Conservation (phyloP, 2,113 vertebrate genomes). For the Stigmatopora nigra region DNA sequence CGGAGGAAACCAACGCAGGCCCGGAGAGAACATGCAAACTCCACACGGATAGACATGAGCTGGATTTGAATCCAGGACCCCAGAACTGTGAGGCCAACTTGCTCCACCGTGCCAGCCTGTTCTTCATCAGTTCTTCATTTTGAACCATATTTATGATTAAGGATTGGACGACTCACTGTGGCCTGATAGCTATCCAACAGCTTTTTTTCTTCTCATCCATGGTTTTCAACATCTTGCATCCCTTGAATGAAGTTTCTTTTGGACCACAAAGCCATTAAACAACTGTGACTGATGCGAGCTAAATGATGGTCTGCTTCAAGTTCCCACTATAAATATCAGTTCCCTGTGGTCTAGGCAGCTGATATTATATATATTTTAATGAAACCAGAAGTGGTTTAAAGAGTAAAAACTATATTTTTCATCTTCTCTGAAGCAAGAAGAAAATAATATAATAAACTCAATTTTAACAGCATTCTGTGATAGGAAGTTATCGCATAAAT, state of each 20-base stretch:
- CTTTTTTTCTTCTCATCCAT: conserved; percentile 32
- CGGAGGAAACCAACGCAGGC: no score
- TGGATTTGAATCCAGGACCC: no score
- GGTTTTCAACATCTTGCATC: conserved; percentile 19
- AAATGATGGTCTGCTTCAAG: conserved; percentile 20
- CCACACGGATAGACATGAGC: no score
- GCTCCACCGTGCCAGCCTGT: no score
- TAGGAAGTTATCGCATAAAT: background rate
- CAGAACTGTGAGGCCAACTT: no score
- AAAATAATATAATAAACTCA: background rate
- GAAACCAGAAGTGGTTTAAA: background rate
- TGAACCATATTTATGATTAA: conserved; percentile 38
- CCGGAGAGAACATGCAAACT: no score
- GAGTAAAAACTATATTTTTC: background rate
- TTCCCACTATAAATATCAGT: conserved; percentile 18
- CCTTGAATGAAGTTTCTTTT: conserved; percentile 20
- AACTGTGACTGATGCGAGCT: conserved; percentile 24
- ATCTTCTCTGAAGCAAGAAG: background rate
- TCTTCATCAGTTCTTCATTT: conserved; percentile 28
- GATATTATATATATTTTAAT: conserved; percentile 18
- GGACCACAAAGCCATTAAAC: conserved; percentile 28
- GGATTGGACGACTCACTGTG: conserved; percentile 34
- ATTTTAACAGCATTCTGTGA: background rate
- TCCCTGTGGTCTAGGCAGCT: conserved; percentile 17
- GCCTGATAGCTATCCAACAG: conserved; percentile 40